These are phyloP conservation scores for Psittacula cyanocephala DNA, from an alignment of 2,113 vertebrate genomes.

Conservation along the genomic window DNA sequence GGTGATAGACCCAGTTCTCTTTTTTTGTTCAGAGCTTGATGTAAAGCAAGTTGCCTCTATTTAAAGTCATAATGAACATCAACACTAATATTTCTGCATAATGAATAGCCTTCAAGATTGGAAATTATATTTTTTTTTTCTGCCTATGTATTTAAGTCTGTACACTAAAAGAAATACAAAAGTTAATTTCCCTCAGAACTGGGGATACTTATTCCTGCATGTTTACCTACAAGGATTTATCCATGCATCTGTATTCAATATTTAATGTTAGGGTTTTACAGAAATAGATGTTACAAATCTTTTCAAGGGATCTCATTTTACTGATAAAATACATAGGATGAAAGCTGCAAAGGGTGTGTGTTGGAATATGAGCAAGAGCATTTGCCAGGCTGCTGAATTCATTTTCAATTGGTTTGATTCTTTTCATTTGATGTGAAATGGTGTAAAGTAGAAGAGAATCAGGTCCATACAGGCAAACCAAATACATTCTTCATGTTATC, in stretches of 20 bases:
- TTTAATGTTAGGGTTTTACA: not conserved
- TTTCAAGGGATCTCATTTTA: not conserved
- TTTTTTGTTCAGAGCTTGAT: not conserved
- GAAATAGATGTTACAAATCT: not conserved
- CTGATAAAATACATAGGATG: not conserved
- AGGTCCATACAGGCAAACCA: not conserved
- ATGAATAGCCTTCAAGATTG: not conserved
- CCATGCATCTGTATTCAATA: not conserved
- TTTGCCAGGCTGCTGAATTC: not conserved
- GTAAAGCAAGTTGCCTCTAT: not conserved
- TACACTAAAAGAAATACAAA: not conserved
- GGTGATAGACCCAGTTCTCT: not conserved
- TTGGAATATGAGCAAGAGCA: not conserved
- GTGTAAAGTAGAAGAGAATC: not conserved
- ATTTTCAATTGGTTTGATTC: not conserved
- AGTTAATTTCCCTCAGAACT: not conserved
- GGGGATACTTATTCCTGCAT: not conserved
- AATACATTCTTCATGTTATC: not conserved
- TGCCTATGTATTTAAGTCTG: not conserved
- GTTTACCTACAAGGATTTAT: not conserved
- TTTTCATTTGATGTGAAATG: not conserved
- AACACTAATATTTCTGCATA: not conserved
- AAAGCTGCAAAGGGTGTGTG: not conserved
- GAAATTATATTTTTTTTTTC: not conserved
- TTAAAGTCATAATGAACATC: not conserved